Conservation (phyloP, 2,113 vertebrate genomes). For the Tiliqua scincoides region DNA sequence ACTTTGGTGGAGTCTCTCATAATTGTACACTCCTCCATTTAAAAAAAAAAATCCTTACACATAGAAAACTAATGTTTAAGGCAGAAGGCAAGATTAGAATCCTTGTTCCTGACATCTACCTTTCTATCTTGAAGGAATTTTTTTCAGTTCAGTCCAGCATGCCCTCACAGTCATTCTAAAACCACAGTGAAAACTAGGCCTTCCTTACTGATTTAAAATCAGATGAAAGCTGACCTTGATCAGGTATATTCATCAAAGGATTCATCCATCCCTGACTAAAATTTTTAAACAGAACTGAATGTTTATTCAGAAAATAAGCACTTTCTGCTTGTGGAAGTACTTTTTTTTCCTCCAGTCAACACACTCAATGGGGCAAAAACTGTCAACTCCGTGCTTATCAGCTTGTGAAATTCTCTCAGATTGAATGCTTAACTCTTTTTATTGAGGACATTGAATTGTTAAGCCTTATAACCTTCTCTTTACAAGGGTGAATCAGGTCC, state of each 20-base stretch:
- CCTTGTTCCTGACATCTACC: background rate
- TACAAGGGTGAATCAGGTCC: constrained; percentile 90
- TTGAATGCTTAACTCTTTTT: constrained; percentile 4
- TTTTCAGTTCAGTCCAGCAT: background rate
- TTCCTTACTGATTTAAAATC: background rate
- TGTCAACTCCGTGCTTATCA: background rate
- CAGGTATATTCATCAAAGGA: background rate
- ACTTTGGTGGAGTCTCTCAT: background rate
- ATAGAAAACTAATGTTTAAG: background rate
- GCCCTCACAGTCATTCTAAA: background rate
- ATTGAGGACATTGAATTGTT: constrained; percentile 37
- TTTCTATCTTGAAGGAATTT: background rate
- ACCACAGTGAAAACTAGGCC: background rate
- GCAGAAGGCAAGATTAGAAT: background rate
- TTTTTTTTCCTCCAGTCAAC: constrained; percentile 25
- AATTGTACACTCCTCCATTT: background rate
- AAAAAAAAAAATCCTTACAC: background rate
- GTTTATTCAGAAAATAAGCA: constrained; percentile 31
- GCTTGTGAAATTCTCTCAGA: constrained; percentile 9
- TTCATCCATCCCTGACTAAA: constrained; percentile 21
- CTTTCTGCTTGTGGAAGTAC: constrained; percentile 21
- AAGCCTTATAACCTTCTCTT: constrained; percentile 44
- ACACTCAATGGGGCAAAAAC: background rate
- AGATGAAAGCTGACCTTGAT: constrained; percentile 25
- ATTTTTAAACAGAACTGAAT: constrained; percentile 44